A percentile compares a stretch with the other conserved stretches of the same genome.
phyloP scores from a whole-genome alignment of 2,113 vertebrate species.

The Motacilla tschutschensis region DNA sequence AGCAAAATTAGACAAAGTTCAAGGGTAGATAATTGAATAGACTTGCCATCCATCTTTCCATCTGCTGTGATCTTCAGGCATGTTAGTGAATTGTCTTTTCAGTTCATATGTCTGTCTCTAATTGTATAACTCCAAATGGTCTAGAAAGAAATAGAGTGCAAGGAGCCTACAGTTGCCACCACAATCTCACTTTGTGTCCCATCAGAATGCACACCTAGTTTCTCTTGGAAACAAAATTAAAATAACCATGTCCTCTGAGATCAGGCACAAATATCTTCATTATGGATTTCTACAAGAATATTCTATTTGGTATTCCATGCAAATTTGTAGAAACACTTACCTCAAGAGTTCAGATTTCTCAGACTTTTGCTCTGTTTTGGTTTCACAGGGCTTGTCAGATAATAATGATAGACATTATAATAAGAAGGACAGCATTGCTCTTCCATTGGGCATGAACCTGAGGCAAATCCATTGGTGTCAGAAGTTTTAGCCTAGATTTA shows the following conservation, averaged over 20 bases:
- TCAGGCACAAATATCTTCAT: neutral
- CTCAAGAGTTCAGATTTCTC: neutral
- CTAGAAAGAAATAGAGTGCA: neutral
- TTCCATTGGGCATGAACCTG: neutral
- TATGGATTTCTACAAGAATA: neutral
- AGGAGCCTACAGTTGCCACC: neutral
- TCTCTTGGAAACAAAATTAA: neutral
- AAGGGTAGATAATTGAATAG: neutral
- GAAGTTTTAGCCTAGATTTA: conserved; percentile 24
- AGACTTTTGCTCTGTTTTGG: neutral
- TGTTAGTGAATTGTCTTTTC: neutral
- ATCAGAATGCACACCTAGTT: neutral
- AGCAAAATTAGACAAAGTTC: neutral
- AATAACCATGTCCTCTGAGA: neutral
- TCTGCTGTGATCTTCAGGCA: neutral
- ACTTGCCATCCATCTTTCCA: neutral
- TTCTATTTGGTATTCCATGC: neutral
- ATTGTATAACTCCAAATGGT: neutral
- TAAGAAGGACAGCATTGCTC: neutral
- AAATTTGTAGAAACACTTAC: neutral
- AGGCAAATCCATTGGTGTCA: neutral
- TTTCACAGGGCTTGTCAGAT: neutral
- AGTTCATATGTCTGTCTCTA: rapidly evolving
- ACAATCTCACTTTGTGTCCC: neutral
- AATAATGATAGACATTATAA: neutral